A percentile compares a stretch with the other conserved stretches of the same genome.
Conservation (phyloP, 35 echinoderm and acorn worm species). For the Heliocidaris tuberculata region DNA sequence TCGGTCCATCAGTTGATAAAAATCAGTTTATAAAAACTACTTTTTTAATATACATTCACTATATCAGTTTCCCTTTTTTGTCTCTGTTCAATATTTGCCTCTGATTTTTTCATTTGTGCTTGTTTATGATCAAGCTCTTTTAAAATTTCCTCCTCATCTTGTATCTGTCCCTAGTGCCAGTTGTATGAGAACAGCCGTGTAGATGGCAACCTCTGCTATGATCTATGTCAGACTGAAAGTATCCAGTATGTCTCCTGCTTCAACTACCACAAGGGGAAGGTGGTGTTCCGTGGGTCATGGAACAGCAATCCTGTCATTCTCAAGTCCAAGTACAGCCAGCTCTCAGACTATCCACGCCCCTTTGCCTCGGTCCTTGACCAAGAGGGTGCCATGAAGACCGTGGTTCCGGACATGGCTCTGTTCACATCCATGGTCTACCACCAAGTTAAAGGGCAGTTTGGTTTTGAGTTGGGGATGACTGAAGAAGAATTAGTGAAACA, state of each 20-base stretch:
- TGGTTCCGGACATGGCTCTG: constrained; percentile 23
- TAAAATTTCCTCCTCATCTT: background rate
- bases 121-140: background rate
- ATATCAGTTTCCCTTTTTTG: background rate
- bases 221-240: constrained; percentile 33
- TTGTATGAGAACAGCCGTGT: constrained; percentile 50
- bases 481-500: constrained; percentile 42
- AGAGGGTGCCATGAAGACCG: background rate
- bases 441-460: constrained; percentile 44
- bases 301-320: constrained; percentile 43
- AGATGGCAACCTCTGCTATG: constrained; percentile 61
- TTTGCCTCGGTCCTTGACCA: background rate
- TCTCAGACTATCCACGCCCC: constrained; percentile 40
- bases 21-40: background rate
- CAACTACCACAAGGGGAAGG: constrained; percentile 56
- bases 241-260: constrained; percentile 64
- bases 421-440: constrained; percentile 53
- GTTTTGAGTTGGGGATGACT: constrained; percentile 5
- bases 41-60: background rate
- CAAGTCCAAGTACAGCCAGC: constrained; percentile 56
- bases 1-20: too few relatives aligned
- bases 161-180: constrained; percentile 45
- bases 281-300: constrained; percentile 40
- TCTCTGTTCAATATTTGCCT: background rate
- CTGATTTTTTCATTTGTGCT: background rate